A percentile compares a stretch with the other conserved stretches of the same genome.
phyloP scores from a whole-genome alignment of 2,888 invertebrate genomes.

The Trilocha varians region DNA sequence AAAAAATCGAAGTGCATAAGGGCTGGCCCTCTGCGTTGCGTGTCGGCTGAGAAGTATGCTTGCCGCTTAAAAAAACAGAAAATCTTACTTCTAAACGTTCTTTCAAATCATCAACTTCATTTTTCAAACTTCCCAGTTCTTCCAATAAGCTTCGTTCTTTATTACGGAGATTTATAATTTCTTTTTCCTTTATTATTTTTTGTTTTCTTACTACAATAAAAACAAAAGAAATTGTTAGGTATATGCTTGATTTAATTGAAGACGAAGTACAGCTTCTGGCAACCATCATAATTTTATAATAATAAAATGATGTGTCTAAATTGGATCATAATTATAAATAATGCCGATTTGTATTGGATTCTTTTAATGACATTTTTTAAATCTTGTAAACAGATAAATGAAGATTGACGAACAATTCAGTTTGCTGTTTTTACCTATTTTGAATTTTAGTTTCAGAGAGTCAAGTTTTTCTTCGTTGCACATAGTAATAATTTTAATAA shows the following conservation, averaged over 20 bases:
- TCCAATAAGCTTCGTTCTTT: constrained; percentile 31
- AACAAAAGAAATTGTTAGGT: background rate
- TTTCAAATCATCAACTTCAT: constrained; percentile 31
- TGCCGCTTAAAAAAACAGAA: too few species aligned
- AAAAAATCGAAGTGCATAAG: too few species aligned
- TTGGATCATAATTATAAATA: too few species aligned
- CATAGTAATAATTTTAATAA: too few species aligned
- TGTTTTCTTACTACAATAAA: constrained; percentile 30
- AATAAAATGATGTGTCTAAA: too few species aligned
- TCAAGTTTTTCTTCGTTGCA: background rate
- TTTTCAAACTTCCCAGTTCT: constrained; percentile 28
- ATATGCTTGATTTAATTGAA: too few species aligned
- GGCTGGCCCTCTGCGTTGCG: too few species aligned
- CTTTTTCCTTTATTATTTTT: constrained; percentile 30
- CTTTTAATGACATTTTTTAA: too few species aligned
- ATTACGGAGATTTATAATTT: constrained; percentile 28
- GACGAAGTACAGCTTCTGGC: too few species aligned
- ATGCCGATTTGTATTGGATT: too few species aligned
- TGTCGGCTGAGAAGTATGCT: too few species aligned
- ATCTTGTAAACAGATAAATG: background rate
- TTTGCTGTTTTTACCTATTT: background rate
- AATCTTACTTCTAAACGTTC: constrained; percentile 38
- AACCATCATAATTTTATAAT: too few species aligned
- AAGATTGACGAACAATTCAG: background rate
- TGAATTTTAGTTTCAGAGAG: constrained; percentile 2